Base-by-base conservation (phyloP, 2,888 invertebrate species). In the Electrophaes corylata region DNA sequence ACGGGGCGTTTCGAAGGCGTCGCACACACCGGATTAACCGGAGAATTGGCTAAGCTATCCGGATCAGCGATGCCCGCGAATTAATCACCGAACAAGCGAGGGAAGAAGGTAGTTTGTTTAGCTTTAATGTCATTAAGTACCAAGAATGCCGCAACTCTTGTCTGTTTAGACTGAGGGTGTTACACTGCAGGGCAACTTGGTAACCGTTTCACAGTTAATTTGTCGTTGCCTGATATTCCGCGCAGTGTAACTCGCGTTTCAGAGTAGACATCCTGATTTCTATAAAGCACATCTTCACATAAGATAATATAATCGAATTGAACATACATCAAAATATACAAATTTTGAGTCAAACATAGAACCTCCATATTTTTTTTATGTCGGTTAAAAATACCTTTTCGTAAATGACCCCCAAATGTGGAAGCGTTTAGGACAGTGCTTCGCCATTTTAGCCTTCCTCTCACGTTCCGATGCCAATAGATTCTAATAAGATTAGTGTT, bases 401-500 rank as follows among this genome's bases (percentile, higher is more conserved):
- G 10, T 14, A 18, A 12, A 41, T 35, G 26, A 43, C 19, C 29
- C 20, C 41, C 26, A 50, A 59, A 58, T 37, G 48, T 44, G 39
- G 23, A 58, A 49, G 54, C 31, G 47, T 56, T 61, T 49, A 26
- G 33, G 16, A 35, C 33, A 26, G 18, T 40, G 35, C 51, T 53
- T 47, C 26, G 29, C 23, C 23, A 26, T 77, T 76, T n/a, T 65
- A 75, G 71, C 73, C 71, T 71, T 74, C 73, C 67, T 67, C 69
- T 76, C 71, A 67, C 76, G 78, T 81, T 84, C 83, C 87, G 86
- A 87, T 89, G 83, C 86, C 91, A 84, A 91, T 91, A 90, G 87
- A 91, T 91, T 84, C 84, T 88, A 90, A 91, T 84, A 83, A 89
- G 91, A 91, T 91, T 91, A 91, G 78, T 76, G 85, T 81, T 87